Evolutionary conservation across 2,797 vertebrate genomes (phyloP).

Genomic region (Balearica regulorum): DNA sequence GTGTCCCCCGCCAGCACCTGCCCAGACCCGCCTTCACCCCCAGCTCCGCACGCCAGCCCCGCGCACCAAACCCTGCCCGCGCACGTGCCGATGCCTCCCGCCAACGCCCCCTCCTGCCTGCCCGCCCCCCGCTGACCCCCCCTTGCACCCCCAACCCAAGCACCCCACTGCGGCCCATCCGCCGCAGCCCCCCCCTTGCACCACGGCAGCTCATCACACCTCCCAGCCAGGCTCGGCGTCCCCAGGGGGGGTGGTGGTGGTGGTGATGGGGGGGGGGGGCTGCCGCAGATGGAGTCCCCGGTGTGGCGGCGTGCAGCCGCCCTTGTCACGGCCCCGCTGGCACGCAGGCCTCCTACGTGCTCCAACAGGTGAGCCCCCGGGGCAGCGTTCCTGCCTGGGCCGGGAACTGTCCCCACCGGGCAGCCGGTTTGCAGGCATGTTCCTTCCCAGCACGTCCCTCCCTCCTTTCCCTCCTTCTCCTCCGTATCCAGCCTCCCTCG

Average conservation of each 20-base stretch:
- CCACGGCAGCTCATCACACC: neutral
- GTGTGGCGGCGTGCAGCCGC: neutral
- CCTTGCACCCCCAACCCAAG: neutral
- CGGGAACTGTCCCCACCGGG: slow-evolving; percentile 56
- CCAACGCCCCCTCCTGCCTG: neutral
- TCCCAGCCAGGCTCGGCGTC: neutral
- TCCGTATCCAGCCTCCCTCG: neutral
- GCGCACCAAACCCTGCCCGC: neutral
- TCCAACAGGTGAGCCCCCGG: slow-evolving; percentile 47
- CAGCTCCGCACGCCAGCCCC: neutral
- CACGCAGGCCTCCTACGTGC: neutral
- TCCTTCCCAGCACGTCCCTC: slow-evolving; percentile 23
- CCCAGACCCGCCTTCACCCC: neutral
- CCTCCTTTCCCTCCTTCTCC: neutral
- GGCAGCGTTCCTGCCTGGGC: slow-evolving; percentile 51
- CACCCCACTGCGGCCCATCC: neutral
- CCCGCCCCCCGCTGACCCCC: fast-evolving
- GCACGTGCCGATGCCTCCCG: neutral
- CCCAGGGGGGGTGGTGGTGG: no score
- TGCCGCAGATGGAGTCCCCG: neutral
- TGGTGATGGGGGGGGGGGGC: no score
- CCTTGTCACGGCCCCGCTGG: slow-evolving; percentile 22
- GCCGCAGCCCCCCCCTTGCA: no score
- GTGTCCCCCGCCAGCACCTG: neutral
- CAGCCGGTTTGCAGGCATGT: neutral